phyloP scores from a whole-genome alignment of 2,797 vertebrate species.

The Buphagus erythrorhynchus region DNA sequence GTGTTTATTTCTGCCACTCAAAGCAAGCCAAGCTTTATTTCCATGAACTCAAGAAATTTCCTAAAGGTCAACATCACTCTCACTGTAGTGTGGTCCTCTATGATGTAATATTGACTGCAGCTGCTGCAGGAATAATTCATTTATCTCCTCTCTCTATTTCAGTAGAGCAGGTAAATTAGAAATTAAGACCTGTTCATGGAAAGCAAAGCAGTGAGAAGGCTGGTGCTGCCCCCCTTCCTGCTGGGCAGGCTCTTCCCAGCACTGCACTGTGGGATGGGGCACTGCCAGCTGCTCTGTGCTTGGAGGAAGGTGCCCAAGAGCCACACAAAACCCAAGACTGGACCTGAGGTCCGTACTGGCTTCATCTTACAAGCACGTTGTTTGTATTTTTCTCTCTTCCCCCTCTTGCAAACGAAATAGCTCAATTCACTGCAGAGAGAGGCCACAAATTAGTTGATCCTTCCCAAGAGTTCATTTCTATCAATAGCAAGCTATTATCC shows the following conservation, averaged over 20 bases:
- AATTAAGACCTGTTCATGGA: neutral
- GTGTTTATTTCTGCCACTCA: neutral
- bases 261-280: neutral
- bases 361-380: neutral
- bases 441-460: neutral
- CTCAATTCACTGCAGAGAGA: neutral
- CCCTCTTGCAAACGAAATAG: fast-evolving
- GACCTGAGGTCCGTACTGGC: neutral
- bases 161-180: neutral
- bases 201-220: neutral
- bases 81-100: neutral
- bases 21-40: neutral
- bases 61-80: neutral
- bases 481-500: neutral
- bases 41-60: neutral
- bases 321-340: neutral
- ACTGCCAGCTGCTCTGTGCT: neutral
- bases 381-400: neutral
- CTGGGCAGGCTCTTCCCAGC: neutral
- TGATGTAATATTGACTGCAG: neutral
- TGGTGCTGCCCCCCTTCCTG: neutral
- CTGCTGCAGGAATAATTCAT: neutral
- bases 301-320: neutral
- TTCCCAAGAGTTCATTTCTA: neutral
- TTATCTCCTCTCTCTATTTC: neutral